A percentile compares a stretch with the other conserved stretches of the same genome.
Evolutionary conservation across 2,113 vertebrate species (phyloP).

Genomic region (Oncorhynchus tshawytscha): DNA sequence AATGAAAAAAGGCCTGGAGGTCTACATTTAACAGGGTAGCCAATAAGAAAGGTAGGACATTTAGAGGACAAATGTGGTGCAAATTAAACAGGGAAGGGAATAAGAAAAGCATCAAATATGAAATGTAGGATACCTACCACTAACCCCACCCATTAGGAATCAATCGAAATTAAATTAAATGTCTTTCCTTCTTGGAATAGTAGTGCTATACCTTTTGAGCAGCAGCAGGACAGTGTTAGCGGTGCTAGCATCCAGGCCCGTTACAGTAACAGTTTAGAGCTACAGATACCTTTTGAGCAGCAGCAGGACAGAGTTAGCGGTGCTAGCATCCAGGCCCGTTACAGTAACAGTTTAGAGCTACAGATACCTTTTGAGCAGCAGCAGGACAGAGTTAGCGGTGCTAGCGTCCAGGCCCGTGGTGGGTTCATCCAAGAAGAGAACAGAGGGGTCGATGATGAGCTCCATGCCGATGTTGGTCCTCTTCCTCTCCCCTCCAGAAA

Average conservation of each 20-base stretch:
- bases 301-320: slow-evolving; percentile 73
- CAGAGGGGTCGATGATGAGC: slow-evolving; percentile 85
- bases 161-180: neutral
- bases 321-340: slow-evolving; percentile 54
- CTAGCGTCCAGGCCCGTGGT: slow-evolving; percentile 92
- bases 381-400: slow-evolving; percentile 89
- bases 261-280: neutral
- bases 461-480: slow-evolving; percentile 96
- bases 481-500: slow-evolving; percentile 93
- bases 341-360: neutral
- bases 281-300: slow-evolving; percentile 78
- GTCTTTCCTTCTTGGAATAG: neutral
- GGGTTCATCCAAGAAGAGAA: slow-evolving; percentile 94
- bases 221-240: slow-evolving; percentile 78
- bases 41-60: neutral
- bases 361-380: slow-evolving; percentile 84
- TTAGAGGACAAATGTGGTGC: neutral
- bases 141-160: neutral
- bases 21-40: neutral
- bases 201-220: slow-evolving; percentile 78
- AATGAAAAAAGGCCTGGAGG: neutral
- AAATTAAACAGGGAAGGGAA: neutral
- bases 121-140: neutral
- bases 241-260: slow-evolving; percentile 59
- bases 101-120: neutral